Evolutionary conservation across 2,797 vertebrate species (phyloP), one percentile per base, ranked within the genome.

Genomic region (Characodon lateralis): DNA sequence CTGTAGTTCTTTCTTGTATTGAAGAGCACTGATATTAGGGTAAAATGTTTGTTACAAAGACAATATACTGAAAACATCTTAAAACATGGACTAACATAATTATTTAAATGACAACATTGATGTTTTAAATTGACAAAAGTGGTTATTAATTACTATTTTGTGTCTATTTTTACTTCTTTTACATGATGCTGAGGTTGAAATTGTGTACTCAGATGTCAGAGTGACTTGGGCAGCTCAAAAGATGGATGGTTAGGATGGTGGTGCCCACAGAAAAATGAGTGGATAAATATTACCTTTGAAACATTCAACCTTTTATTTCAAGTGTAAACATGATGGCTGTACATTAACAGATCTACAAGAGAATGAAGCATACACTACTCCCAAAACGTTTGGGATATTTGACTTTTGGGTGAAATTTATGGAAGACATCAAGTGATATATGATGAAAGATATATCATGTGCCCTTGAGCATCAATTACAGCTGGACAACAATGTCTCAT

Each of bases 161-260:
- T 13, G 5, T 24, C 16, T 6, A 1, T 16, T n/a, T 9, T n/a
- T 55, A 6, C 18, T 26, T 71, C 22, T 50, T 50, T 35, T 9
- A 77, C 68, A 18, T 26, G 56, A 35, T 20, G 41, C 68, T 35
- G 26, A 35, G 28, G 55, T 48, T 61, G 22, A 71, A n/a, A 6
- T 77, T 2, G 41, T 71, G 20, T 71, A 77, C 69, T n/a, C 76
- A 39, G 55, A 35, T 31, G 43, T 71, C 14, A 71, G 55, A 77
- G 69, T 51, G 2, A 39, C 0, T 26, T 3, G 1, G 22, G 35
- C 1, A 10, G 22, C 2, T 4, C 1, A 2, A 14, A 68, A 68
- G 39, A 41, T 1, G 20, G 39, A 41, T 2, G 39, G 1, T 68
- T 41, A 68, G 10, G 65, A 12, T n/a, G 20, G 18, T 41, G 63